Evolutionary conservation across 37 sponge, comb jelly and placozoan species (phyloP).

Genomic region (Beroe ovata): DNA sequence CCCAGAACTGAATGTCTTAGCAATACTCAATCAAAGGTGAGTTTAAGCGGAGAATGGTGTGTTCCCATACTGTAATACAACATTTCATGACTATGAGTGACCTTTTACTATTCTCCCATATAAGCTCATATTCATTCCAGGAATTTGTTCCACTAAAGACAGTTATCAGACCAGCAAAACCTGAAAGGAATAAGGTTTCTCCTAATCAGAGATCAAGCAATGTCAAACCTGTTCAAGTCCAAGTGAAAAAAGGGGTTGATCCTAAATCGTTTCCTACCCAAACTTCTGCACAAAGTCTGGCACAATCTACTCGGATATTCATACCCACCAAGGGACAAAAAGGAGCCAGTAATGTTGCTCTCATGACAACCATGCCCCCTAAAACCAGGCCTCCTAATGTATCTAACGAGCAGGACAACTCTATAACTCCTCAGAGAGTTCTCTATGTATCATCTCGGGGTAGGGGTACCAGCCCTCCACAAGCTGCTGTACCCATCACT

Average conservation of each 20-base stretch:
- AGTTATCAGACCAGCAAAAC: neutral
- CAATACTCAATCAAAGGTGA: too few species aligned
- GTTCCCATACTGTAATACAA: too few species aligned
- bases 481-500: neutral
- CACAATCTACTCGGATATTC: neutral
- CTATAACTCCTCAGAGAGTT: neutral
- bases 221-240: neutral
- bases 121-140: conserved; percentile 22
- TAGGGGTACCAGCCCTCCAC: neutral
- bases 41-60: too few species aligned
- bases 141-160: conserved; percentile 16
- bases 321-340: neutral
- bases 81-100: too few species aligned
- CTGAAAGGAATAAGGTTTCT: neutral
- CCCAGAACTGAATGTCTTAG: too few species aligned
- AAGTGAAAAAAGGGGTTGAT: neutral
- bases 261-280: neutral
- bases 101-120: too few species aligned
- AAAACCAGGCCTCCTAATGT: neutral
- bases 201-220: neutral
- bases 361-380: neutral
- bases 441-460: neutral
- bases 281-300: neutral
- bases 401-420: neutral
- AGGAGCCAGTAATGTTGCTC: neutral